Base-by-base conservation (phyloP, 2,797 vertebrate species). In the Moxostoma hubbsi region DNA sequence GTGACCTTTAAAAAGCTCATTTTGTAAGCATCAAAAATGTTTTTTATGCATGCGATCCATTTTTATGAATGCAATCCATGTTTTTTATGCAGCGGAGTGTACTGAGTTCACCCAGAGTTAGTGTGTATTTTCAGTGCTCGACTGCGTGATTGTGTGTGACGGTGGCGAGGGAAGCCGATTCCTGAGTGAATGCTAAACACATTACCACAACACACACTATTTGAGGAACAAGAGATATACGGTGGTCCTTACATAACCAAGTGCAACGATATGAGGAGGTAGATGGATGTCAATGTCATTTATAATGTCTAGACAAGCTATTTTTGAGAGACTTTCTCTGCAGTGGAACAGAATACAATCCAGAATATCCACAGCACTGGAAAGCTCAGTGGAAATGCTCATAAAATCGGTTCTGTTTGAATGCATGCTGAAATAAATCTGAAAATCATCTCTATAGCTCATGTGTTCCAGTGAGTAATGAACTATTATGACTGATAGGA, bases 371-470 rank as follows among this genome's bases (percentile, higher is more conserved):
- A 45, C 57, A 73, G 88, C 88, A 87, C 84, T 90, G 87, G 77
- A 90, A 90, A 89, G 92, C 69, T 57, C 90, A 81, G 85, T 86
- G 86, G 89, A 92, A 91, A 92, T 89, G 73, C 89, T 90, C 81
- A 84, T 75, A 85, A 87, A 77, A 80, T 86, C 65, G 72, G 84
- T 84, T 63, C 71, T 67, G 72, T 73, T 85, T 86, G 81, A 85
- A 61, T 90, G 75, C 80, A 86, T 75, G 81, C 83, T 73, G 79
- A 75, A 71, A 80, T 85, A 86, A 76, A 82, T 87, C 81, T 65
- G 80, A 85, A 59, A 71, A 79, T 71, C 76, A 18, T 79, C 80
- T 75, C 55, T 82, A 72, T 87, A 87, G 90, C 81, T 90, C 87
- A 86, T 73, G 69, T 77, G 55, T 77, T 77, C 75, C 65, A 77